A percentile compares a stretch with the other conserved stretches of the same genome.
Conservation (phyloP, 2,113 vertebrate genomes). For the Prunella himalayana region DNA sequence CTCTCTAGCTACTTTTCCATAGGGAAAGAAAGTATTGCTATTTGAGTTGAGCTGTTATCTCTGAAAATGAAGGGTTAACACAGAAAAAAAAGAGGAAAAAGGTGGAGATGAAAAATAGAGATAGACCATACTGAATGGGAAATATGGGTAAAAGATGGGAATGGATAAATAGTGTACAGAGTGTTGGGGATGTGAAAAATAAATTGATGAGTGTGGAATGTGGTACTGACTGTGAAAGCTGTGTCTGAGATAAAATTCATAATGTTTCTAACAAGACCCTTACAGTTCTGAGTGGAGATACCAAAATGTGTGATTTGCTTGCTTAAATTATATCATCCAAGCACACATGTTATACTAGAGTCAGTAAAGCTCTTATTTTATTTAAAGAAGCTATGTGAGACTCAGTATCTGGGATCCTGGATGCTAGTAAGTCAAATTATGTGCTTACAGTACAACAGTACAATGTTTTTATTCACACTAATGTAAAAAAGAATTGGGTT, state of each 20-base stretch:
- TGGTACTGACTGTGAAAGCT: neutral
- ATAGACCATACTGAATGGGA: neutral
- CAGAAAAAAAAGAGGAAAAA: neutral
- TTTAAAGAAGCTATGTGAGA: neutral
- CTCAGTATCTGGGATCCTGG: neutral
- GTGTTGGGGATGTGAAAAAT: neutral
- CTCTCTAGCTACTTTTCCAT: neutral
- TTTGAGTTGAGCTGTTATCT: neutral
- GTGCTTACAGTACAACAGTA: neutral
- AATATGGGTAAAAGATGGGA: neutral
- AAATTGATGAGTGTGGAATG: neutral
- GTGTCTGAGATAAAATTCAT: neutral
- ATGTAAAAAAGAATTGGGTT: neutral
- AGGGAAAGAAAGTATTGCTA: neutral
- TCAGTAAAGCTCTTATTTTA: neutral
- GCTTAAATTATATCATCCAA: neutral
- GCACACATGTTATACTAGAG: neutral
- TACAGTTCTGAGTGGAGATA: neutral
- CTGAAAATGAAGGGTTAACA: neutral
- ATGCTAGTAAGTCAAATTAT: neutral
- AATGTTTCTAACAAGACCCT: neutral
- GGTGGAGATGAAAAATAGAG: neutral
- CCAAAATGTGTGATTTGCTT: neutral
- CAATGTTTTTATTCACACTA: neutral
- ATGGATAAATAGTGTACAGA: neutral